These are phyloP conservation scores for Hanleya hanleyi DNA, from an alignment of 2,888 invertebrate genomes.

Conservation along the genomic window DNA sequence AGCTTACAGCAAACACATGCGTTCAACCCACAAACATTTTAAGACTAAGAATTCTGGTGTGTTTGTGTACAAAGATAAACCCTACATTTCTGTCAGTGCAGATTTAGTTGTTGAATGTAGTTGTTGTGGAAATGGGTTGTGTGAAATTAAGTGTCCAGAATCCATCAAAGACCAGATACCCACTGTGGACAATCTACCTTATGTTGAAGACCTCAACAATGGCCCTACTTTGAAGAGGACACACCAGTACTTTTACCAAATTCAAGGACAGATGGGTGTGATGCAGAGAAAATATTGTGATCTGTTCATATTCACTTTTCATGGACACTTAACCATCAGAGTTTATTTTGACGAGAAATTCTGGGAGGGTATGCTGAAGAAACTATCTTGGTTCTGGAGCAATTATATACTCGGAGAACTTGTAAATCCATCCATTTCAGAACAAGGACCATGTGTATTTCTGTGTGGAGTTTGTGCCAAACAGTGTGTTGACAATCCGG, in stretches of 20 bases:
- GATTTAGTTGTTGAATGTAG: constrained; percentile 24
- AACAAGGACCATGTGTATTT: no score
- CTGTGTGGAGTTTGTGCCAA: no score
- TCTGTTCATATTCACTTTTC: constrained; percentile 2
- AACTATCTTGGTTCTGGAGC: no score
- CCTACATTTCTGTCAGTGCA: constrained; percentile 31
- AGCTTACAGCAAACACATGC: constrained; percentile 4
- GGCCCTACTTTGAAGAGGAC: neutral
- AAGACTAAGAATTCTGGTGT: constrained; percentile 19
- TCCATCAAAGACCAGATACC: neutral
- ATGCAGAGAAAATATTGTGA: neutral
- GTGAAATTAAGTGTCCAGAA: neutral
- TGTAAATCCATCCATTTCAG: no score
- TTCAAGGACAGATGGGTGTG: constrained; percentile 8
- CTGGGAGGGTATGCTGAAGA: no score
- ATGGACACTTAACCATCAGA: no score
- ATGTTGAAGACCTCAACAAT: neutral
- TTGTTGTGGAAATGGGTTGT: constrained; percentile 25
- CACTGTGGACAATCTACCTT: neutral
- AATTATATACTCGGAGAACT: no score
- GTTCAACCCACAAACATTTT: constrained; percentile 21
- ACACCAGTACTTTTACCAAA: no score
- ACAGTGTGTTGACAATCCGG: no score
- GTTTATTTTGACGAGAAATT: no score
- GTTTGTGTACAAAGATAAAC: constrained; percentile 2